Conservation (phyloP, 2,888 invertebrate species). For the Galerucella pusilla region DNA sequence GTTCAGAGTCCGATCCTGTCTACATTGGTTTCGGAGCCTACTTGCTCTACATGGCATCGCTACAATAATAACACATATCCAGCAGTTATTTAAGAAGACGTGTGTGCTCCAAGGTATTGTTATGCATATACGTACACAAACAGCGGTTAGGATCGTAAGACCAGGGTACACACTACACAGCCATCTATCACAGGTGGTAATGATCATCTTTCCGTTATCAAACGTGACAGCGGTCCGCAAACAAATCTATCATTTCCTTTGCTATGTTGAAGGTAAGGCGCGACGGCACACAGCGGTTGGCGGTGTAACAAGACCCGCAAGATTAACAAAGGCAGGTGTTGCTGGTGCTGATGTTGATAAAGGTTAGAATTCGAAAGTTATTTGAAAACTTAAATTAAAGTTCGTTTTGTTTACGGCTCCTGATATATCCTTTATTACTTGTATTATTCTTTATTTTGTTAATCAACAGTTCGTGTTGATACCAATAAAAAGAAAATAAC, state of each 20-base stretch:
- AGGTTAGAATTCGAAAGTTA: not conserved
- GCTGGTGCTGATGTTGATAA: conserved; percentile 5
- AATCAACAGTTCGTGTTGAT: not conserved
- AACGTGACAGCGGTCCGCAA: conserved; percentile 23
- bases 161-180: conserved; percentile 24
- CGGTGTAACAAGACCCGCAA: conserved; percentile 12
- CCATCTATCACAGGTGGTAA: conserved; percentile 28
- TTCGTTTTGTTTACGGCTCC: not conserved
- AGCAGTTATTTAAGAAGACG: not conserved
- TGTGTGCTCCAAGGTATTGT: conserved; percentile 2
- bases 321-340: conserved; percentile 18
- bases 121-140: conserved; percentile 15
- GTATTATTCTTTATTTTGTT: not conserved
- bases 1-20: not conserved
- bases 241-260: conserved; percentile 29
- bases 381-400: not conserved
- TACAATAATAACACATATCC: not conserved
- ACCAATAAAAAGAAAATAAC: too few relatives aligned
- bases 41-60: not conserved
- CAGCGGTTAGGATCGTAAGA: conserved; percentile 15
- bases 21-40: not conserved
- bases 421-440: not conserved
- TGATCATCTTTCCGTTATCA: conserved; percentile 23
- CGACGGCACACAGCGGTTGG: not conserved
- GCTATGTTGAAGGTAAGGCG: not conserved